A percentile compares a stretch with the other conserved stretches of the same genome.
Evolutionary conservation across 1,140 invertebrate species (phyloP).

Genomic region (Oedothorax gibbosus): DNA sequence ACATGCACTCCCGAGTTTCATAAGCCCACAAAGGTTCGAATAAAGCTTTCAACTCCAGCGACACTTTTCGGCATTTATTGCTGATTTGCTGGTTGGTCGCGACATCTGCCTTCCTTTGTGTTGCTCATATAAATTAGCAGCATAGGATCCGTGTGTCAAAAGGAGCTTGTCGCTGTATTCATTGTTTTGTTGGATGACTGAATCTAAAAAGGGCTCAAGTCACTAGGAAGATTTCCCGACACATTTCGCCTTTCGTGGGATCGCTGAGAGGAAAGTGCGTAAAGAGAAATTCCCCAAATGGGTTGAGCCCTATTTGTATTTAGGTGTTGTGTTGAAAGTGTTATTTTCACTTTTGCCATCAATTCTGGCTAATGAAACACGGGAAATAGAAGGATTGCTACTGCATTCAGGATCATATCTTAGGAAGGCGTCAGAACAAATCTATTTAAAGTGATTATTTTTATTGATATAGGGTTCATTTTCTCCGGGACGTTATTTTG

Average conservation of each 20-base stretch:
- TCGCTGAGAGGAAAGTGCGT: too few relatives aligned
- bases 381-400: constrained; percentile 1
- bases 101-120: constrained; percentile 48
- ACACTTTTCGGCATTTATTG: constrained; percentile 40
- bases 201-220: too few relatives aligned
- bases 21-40: constrained; percentile 26
- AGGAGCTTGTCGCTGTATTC: constrained; percentile 8
- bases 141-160: constrained; percentile 28
- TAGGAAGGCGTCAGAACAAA: too few relatives aligned
- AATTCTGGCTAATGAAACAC: constrained; percentile 38
- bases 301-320: not conserved
- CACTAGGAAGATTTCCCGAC: too few relatives aligned
- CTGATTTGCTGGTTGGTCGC: constrained; percentile 26
- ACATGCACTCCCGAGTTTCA: constrained; percentile 11
- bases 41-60: constrained; percentile 31
- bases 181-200: not conserved
- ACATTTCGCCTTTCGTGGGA: too few relatives aligned
- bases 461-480: too few relatives aligned
- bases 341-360: constrained; percentile 37
- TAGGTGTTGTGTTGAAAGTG: constrained; percentile 12
- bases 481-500: too few relatives aligned
- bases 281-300: too few relatives aligned
- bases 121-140: constrained; percentile 41
- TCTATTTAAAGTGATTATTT: too few relatives aligned
- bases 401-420: too few relatives aligned